Conservation (phyloP, 2,113 vertebrate species). For the Phylloscopus whistleri region DNA sequence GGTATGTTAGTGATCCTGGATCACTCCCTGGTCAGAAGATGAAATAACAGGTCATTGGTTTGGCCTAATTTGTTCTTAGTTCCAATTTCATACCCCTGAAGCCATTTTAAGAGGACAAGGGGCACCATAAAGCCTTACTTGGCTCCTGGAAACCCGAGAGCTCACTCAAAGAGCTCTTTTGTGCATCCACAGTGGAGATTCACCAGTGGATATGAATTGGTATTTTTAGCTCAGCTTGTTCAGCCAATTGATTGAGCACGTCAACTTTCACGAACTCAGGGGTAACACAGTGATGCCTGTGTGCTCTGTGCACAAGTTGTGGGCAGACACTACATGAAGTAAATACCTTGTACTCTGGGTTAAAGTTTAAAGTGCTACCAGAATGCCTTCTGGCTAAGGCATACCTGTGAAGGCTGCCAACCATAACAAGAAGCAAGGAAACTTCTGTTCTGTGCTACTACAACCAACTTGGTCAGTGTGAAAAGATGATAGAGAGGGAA, state of each 20-base stretch:
- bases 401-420: not conserved
- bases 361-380: conserved; percentile 19
- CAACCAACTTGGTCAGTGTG: not conserved
- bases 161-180: not conserved
- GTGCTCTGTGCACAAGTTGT: not conserved
- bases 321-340: not conserved
- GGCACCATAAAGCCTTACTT: not conserved
- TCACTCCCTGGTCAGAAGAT: not conserved
- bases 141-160: not conserved
- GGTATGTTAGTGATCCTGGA: not conserved
- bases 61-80: not conserved
- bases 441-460: conserved; percentile 11
- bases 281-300: not conserved
- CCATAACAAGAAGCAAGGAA: conserved; percentile 19
- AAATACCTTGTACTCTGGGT: not conserved
- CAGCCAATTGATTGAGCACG: not conserved
- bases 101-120: not conserved
- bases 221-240: not conserved
- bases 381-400: not conserved
- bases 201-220: not conserved
- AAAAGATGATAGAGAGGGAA: not conserved
- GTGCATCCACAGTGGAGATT: not conserved
- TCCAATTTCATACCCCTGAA: not conserved
- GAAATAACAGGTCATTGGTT: not conserved
- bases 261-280: not conserved